phyloP scores from a whole-genome alignment of 2,797 vertebrate species.

The Salmo trutta region DNA sequence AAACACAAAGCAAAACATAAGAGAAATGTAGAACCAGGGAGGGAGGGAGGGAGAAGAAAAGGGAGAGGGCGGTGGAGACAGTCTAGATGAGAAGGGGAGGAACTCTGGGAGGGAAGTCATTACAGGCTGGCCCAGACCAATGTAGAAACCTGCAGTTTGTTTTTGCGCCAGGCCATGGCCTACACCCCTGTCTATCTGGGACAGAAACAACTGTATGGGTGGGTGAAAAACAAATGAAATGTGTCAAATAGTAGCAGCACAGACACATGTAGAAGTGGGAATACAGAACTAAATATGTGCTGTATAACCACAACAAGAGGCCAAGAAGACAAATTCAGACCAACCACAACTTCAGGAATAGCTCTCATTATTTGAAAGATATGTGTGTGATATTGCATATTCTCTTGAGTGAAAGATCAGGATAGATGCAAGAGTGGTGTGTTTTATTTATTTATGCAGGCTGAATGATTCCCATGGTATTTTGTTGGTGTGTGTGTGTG shows the following conservation, averaged over 20 bases:
- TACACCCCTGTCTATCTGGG: slow-evolving; percentile 38
- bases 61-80: slow-evolving; percentile 33
- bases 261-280: neutral
- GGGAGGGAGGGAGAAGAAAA: slow-evolving; percentile 24
- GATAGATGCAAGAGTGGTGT: slow-evolving; percentile 37
- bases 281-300: neutral
- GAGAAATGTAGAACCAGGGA: neutral
- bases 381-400: no score
- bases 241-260: slow-evolving; percentile 7
- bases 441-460: slow-evolving; percentile 64
- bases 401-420: no score
- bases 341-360: no score
- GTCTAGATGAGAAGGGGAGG: slow-evolving; percentile 54
- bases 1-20: slow-evolving; percentile 21
- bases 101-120: slow-evolving; percentile 66
- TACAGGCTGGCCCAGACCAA: slow-evolving; percentile 70
- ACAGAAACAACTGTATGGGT: slow-evolving; percentile 36
- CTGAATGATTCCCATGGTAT: slow-evolving; percentile 58
- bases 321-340: neutral
- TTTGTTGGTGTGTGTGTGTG: slow-evolving; percentile 59
- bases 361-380: no score
- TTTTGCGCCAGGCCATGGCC: slow-evolving; percentile 34
- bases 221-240: slow-evolving; percentile 26
- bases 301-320: neutral
- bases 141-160: slow-evolving; percentile 71